Conservation (phyloP, 2,113 vertebrate genomes). For the Benitochromis conjunctus region DNA sequence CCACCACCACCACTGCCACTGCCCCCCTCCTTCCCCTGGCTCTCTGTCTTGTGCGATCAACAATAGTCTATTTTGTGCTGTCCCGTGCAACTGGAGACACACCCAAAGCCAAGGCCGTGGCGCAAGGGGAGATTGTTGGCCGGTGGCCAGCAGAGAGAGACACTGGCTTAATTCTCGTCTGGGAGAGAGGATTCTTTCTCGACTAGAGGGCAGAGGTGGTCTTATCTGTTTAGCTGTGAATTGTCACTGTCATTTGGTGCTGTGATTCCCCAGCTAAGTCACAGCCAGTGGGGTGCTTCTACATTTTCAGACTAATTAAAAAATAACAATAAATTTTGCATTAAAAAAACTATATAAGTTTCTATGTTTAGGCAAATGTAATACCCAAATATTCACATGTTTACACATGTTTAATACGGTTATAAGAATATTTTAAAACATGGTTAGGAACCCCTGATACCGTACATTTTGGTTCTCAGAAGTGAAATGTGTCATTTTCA, state of each 20-base stretch:
- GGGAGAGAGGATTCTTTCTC: slow-evolving; percentile 20
- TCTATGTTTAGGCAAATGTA: neutral
- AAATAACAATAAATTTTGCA: neutral
- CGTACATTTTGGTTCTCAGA: neutral
- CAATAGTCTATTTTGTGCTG: slow-evolving; percentile 74
- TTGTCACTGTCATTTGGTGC: neutral
- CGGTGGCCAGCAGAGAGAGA: slow-evolving; percentile 48
- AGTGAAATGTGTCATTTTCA: neutral
- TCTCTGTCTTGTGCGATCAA: slow-evolving; percentile 62
- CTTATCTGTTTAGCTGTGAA: slow-evolving; percentile 1
- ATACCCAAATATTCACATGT: neutral
- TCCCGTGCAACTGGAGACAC: slow-evolving; percentile 65
- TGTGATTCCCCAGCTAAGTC: neutral
- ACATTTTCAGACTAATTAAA: neutral
- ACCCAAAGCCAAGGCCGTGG: slow-evolving; percentile 68
- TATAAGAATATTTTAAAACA: neutral
- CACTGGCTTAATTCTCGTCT: slow-evolving; percentile 68
- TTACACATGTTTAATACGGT: neutral
- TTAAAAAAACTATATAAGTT: neutral
- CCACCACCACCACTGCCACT: neutral
- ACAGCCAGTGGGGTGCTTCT: neutral
- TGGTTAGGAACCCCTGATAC: neutral
- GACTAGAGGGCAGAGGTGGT: slow-evolving; percentile 15
- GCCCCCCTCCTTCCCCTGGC: slow-evolving; percentile 28
- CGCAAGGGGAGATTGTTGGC: slow-evolving; percentile 61